Percentiles rank a stretch among this genome's conserved stretches.
Conservation (phyloP, 2,797 vertebrate genomes). For the Anomalospiza imberbis region DNA sequence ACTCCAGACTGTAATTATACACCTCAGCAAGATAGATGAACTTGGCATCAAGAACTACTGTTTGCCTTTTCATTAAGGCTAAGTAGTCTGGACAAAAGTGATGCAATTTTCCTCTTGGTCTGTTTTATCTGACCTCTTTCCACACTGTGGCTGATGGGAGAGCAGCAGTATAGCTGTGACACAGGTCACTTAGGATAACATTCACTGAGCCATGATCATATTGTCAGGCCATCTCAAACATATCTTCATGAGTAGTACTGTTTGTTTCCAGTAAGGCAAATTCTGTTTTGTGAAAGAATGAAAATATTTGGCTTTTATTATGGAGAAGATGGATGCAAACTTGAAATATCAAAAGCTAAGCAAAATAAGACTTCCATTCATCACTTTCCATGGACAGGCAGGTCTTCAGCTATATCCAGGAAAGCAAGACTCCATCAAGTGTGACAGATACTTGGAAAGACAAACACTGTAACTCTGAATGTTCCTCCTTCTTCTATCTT, state of each 20-base stretch:
- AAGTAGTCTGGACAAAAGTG: not conserved
- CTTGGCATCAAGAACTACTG: slow-evolving; percentile 3
- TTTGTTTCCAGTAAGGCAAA: not conserved
- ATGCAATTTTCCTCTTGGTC: not conserved
- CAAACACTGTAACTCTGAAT: not conserved
- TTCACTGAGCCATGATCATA: not conserved
- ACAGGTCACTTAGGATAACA: not conserved
- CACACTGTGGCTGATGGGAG: not conserved
- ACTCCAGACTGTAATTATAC: slow-evolving; percentile 47
- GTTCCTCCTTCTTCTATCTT: not conserved
- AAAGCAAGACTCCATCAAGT: not conserved
- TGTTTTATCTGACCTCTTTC: not conserved
- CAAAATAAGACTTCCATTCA: not conserved
- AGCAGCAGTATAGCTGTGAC: not conserved
- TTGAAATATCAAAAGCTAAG: not conserved
- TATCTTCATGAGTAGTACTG: not conserved
- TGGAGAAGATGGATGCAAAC: not conserved
- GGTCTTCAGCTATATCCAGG: not conserved
- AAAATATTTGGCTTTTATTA: not conserved
- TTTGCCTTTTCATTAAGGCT: slow-evolving; percentile 30
- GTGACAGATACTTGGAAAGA: not conserved
- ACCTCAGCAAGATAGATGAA: slow-evolving; percentile 19
- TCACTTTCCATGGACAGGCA: not conserved
- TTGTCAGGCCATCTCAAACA: not conserved
- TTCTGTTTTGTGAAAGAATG: not conserved